Conservation (phyloP, 92 coral and sea anemone genomes). For the Epizoanthus illoricatus region DNA sequence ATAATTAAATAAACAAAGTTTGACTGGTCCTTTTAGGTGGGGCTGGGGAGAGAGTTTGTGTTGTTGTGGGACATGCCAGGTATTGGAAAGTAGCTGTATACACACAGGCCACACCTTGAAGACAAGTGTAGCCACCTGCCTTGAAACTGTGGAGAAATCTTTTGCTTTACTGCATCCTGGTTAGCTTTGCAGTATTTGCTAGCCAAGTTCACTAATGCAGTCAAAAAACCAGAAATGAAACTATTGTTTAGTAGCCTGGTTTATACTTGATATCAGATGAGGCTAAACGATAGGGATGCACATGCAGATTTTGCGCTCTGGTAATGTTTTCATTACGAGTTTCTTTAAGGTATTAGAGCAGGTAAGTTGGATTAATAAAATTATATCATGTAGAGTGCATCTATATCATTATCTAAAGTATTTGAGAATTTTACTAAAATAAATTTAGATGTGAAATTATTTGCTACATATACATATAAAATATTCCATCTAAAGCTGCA, state of each 20-base stretch:
- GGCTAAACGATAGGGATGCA: slow-evolving; percentile 7
- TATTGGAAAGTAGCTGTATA: background rate
- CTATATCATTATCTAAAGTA: no score
- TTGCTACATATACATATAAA: no score
- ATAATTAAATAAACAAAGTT: background rate
- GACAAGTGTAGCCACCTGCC: slow-evolving; percentile 14
- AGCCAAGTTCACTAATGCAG: background rate
- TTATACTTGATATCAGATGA: background rate
- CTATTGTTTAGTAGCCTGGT: no score
- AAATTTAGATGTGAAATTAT: no score
- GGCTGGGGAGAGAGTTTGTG: slow-evolving; percentile 25
- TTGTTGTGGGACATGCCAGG: slow-evolving; percentile 14
- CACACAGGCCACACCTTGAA: slow-evolving; percentile 30
- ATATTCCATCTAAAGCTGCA: no score
- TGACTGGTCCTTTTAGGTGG: background rate
- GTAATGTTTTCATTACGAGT: slow-evolving; percentile 29
- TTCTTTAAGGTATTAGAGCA: slow-evolving; percentile 33
- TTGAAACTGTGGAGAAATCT: background rate
- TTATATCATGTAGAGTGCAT: no score
- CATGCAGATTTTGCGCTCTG: slow-evolving; percentile 29
- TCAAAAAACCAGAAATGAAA: background rate
- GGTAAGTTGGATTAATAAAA: background rate
- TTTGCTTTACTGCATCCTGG: background rate
- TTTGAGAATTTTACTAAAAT: no score
- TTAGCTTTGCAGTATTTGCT: background rate